Evolutionary conservation across 2,113 vertebrate genomes (phyloP), one percentile per base, ranked within the genome.

Genomic region (Chitala chitala): DNA sequence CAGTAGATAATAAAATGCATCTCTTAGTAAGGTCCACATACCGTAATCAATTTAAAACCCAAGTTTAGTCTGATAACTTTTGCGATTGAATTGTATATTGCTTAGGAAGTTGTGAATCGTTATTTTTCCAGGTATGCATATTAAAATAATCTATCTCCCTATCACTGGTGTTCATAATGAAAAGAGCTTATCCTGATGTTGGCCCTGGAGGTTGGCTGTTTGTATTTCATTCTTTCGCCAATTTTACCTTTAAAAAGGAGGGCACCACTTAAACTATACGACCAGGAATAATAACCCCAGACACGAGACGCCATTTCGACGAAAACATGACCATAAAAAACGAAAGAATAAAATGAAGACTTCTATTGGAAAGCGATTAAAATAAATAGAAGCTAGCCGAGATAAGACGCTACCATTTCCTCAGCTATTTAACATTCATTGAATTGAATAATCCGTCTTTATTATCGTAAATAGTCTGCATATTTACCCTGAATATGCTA

Each of bases 361-460:
- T 95, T 94, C 92, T 92, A 96, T 93, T 93, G 94, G 91, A 91
- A 93, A 91, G 85, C 87, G 91, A 94, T 95, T 94, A 93, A 90
- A 92, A 92, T 92, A 94, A 97, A 96, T 94, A 82, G 94, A 92
- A 95, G 90, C 86, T 88, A 83, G 12, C 87, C 87, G 44, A 94
- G 96, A 98, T 98, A 98, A 99, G 94, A 83, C 83, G 86, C 64
- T 70, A 78, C 89, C 86, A 91, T 92, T 92, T 89, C 87, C 83
- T 87, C 93, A 85, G 93, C 96, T 99, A 95, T 96, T 99, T 99
- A 99, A 98, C 96, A 98, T 99, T 99, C 96, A 99, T 99, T 98
- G 96, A 93, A 98, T 95, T 95, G 94, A 96, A 99, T 98, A 98
- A 98, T 99, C 95, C 94, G 91, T 55, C 90, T 90, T 96, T 95